Base-by-base conservation (phyloP, 2,113 vertebrate genomes). In the Poicephalus meyeri region DNA sequence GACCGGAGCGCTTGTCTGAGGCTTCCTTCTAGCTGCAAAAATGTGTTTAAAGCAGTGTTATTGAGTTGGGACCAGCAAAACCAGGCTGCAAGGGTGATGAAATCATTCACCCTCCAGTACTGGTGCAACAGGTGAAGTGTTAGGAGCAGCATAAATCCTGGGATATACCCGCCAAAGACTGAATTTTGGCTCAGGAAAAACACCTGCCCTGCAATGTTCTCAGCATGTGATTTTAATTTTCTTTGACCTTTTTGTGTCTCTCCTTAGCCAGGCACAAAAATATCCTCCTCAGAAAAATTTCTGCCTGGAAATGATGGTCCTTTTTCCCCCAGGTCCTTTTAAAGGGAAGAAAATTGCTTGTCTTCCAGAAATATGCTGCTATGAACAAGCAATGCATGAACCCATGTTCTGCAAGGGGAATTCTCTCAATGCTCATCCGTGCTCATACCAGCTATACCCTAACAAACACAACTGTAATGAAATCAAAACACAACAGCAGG, bases 131-230 rank as follows among this genome's bases (percentile, higher is more conserved):
- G 89, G 91, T 87, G 93, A 95, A 89, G 71, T 26, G 11, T 79
- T 71, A 80, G 61, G 56, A 88, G 72, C 49, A 84, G 76, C 39
- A 42, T 44, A 88, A 94, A 86, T 80, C 73, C 74, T 21, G 7
- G 66, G 88, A 80, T 68, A 84, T 29, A 53, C 73, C 88, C 74
- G 60, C 21, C 41, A 35, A 80, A 89, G 39, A 50, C 4, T 26
- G 77, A 86, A 82, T 79, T 94, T 92, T 90, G 91, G 73, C 65
- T 83, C 93, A 88, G 96, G 96, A 89, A 95, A 95, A 97, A 94
- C 61, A 81, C 96, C 97, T 97, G 97, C 94, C 56, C 80, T 95
- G 96, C 97, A 97, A 97, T 96, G 90, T 96, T 97, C 95, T 84
- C 44, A 91, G 86, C 93, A 88, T 94, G 86, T 89, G 95, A 95